Base-by-base conservation (phyloP, 2,888 invertebrate genomes). In the Alloscopus bannaensis region DNA sequence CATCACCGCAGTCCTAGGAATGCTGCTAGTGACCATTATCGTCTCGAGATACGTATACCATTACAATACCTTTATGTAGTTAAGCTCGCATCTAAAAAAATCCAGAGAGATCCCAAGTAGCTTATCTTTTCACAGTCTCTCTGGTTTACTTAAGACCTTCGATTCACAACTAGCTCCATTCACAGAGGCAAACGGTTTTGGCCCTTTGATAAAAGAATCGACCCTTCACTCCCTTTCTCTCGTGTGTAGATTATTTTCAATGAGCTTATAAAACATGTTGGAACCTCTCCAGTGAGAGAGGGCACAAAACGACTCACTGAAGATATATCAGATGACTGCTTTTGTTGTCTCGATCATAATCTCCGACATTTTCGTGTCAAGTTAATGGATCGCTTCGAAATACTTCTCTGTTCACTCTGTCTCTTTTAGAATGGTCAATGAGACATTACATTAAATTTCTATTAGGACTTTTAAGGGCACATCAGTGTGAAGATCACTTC, bases 321-420 rank as follows among this genome's bases (percentile, higher is more conserved):
- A n/a, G 79, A 68, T 69, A 69, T 80, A 80, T 80, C 72, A 62
- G 45, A 62, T 73, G 68, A 69, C 73, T 71, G 77, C 70, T 62
- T 80, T 73, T 73, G 68, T 72, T 80, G 79, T 80, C 64, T 55
- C 36, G 79, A 80, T 80, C 68, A 68, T 68, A 73, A 80, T 80
- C 79, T 68, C 60, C 62, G 60, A n/a, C 68, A 72, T 80, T 80
- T 80, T 80, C 79, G 79, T 80, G 79, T 80, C 79, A 80, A 80
- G 62, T 69, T 80, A 80, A 80, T 80, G 79, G 79, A 80, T 80
- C 72, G 73, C 79, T 80, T 68, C 73, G 69, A 59, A 57, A 70
- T 73, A 62, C 65, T 42, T 64, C 50, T 42, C 69, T 77, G 64
- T 40, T 55, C 69, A 60, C 50, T 42, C 69, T 77, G 64, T 40